Evolutionary conservation across 2,797 vertebrate genomes (phyloP).

Genomic region (Darevskia mixta): DNA sequence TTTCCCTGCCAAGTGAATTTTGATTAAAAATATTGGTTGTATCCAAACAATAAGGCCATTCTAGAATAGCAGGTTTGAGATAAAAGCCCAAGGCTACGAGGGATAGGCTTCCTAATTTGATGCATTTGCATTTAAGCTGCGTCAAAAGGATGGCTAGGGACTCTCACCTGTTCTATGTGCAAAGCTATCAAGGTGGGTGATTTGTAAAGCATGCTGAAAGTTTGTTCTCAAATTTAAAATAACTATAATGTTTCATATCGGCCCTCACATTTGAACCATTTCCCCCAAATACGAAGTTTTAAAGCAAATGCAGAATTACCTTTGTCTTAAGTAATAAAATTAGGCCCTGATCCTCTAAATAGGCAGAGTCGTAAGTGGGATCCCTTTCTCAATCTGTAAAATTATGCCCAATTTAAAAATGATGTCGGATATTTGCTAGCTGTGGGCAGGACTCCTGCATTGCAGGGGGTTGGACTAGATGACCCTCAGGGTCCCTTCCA

Average conservation of each 20-base stretch:
- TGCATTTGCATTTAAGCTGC: neutral
- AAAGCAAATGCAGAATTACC: neutral
- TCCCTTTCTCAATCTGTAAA: neutral
- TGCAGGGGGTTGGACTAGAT: too few relatives aligned
- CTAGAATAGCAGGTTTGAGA: conserved; percentile 16
- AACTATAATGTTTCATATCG: neutral
- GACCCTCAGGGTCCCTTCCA: too few relatives aligned
- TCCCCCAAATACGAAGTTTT: neutral
- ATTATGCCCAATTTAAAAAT: neutral
- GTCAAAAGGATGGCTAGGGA: conserved; percentile 1
- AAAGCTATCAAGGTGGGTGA: neutral
- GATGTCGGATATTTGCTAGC: neutral
- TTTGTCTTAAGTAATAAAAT: neutral
- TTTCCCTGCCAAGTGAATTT: conserved; percentile 60
- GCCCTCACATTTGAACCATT: neutral
- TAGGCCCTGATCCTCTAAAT: neutral
- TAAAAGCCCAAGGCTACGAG: conserved; percentile 8
- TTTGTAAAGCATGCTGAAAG: neutral
- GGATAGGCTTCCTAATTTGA: neutral
- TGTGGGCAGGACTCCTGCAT: too few relatives aligned
- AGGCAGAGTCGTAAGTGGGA: neutral
- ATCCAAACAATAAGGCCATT: neutral
- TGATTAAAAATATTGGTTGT: conserved; percentile 52
- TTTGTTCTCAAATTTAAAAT: conserved; percentile 2
- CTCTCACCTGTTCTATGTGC: neutral